Base-by-base conservation (phyloP, 2,113 vertebrate species). In the Hippocampus guttulatus region DNA sequence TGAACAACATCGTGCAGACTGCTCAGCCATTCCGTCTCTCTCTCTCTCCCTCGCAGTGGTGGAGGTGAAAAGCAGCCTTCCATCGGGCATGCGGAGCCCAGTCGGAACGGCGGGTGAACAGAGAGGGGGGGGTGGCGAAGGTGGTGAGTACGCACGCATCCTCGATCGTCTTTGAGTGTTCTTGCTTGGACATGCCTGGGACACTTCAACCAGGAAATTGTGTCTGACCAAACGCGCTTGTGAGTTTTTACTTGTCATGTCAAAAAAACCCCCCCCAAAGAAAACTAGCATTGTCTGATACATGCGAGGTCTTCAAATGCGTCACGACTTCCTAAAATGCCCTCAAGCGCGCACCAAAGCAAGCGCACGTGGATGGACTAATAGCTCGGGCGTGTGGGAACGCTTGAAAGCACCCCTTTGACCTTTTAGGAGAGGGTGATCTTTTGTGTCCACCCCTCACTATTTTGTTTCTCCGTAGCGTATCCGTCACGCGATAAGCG, bases 51-150 rank as follows among this genome's bases (percentile, higher is more conserved):
- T 64, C 63, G 25, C 25, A 27, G 90, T 92, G 77, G 33, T 95
- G 88, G 95, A 96, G 87, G 93, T 96, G 91, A 95, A 95, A 86
- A 93, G 92, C 25, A 91, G 92, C 77, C 89, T 95, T 75, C 92
- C 93, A 2, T 93, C 92, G 66, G 92, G 92, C 82, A 94, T 95
- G 94, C 94, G 93, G 81, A 93, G 93, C 80, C 91, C 92, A 14
- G 85, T 85, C 63, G 89, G 83, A 75, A 82, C 84, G 65, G 81
- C 84, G 0, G 75, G 83, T 6, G 91, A 93, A 76, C 91, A 91
- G 83, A 83, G 90, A 57, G 80, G 84, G 74, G 88, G 81, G 41
- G 89, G 87, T 30, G 79, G 81, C 74, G 88, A 82, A 68, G 80
- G 85, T 88, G 79, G 84, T 82, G 76, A 57, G 55, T 82, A 73